Evolutionary conservation across 2,113 vertebrate genomes (phyloP), one percentile per base, ranked within the genome.

Genomic region (Diglossa brunneiventris): DNA sequence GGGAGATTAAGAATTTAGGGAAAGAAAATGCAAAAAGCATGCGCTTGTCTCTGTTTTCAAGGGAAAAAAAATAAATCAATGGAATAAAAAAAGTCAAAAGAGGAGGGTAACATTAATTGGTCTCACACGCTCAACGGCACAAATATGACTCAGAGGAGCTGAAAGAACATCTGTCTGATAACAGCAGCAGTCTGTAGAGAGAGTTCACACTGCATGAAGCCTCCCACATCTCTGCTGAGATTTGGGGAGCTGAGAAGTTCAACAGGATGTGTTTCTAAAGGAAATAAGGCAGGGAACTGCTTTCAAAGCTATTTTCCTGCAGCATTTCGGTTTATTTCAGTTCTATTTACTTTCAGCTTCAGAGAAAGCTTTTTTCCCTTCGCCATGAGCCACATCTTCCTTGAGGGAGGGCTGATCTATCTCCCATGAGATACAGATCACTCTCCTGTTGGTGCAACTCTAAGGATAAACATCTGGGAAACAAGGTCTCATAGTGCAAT

Each of bases 1-100:
- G 98, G 98, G 98, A 98, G 97, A 98, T 98, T 97, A 98, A 98
- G 98, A 98, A 98, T 99, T 99, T 98, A 99, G 98, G 98, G 98
- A 98, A 98, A 98, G 97, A 98, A 98, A 98, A 98, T 97, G 97
- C 72, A 97, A 97, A 97, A 96, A 86, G 97, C 98, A 97, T 98
- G 98, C 97, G 95, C 96, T 96, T 85, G 90, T 97, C 96, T 98
- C 97, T 97, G 93, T 97, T 97, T 97, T 95, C 93, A 96, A 96
- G 96, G 96, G 97, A 79, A 88, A 96, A 37, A 56, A 56, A 96
- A 96, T 28, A 96, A 17, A 95, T 96, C 91, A 98, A 98, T 20
- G 74, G 96, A 98, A 98, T 96, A 93, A 95, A 97, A 97, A 97
- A 97, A 94, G 70, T 75, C 7, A 95, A 97, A 97, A 97, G 96